These are phyloP conservation scores for Caerostris darwini DNA, from an alignment of 1,140 invertebrate species.

Conservation along the genomic window DNA sequence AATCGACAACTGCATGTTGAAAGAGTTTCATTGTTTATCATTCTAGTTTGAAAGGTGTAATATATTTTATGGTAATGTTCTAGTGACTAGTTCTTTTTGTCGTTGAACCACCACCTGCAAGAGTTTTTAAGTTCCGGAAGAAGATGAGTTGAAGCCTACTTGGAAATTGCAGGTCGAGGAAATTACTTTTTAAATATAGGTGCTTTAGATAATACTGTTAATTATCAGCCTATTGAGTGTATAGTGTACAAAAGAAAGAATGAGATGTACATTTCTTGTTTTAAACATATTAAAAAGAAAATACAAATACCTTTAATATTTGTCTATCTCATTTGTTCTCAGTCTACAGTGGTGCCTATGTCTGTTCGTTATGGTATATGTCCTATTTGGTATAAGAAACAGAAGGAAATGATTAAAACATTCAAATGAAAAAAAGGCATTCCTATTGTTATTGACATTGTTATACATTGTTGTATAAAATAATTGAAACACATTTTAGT, in stretches of 20 bases:
- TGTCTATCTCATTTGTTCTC: slow-evolving; percentile 39
- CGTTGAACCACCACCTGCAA: slow-evolving; percentile 43
- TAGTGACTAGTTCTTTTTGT: slow-evolving; percentile 61
- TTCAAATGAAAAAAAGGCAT: too few species aligned
- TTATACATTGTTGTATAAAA: too few species aligned
- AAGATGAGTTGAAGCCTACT: slow-evolving; percentile 12
- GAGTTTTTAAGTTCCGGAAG: neutral
- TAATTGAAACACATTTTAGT: too few species aligned
- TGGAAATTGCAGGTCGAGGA: slow-evolving; percentile 64
- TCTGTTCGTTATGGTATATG: too few species aligned
- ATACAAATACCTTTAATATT: slow-evolving; percentile 72
- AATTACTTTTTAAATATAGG: slow-evolving; percentile 78
- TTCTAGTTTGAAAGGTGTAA: slow-evolving; percentile 73
- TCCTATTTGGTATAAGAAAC: too few species aligned
- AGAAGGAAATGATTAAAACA: too few species aligned
- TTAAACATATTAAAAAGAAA: slow-evolving; percentile 78
- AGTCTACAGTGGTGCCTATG: too few species aligned
- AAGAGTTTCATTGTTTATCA: slow-evolving; percentile 59
- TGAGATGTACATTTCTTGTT: slow-evolving; percentile 78
- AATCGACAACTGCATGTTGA: neutral
- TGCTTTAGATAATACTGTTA: slow-evolving; percentile 77
- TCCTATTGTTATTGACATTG: too few species aligned
- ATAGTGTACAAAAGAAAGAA: slow-evolving; percentile 78
- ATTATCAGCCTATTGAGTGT: slow-evolving; percentile 77
- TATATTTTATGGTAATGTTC: slow-evolving; percentile 78